Percentiles rank a stretch among this genome's conserved stretches.
Conservation (phyloP, 2,888 invertebrate genomes). For the Metopia argyrocephala region DNA sequence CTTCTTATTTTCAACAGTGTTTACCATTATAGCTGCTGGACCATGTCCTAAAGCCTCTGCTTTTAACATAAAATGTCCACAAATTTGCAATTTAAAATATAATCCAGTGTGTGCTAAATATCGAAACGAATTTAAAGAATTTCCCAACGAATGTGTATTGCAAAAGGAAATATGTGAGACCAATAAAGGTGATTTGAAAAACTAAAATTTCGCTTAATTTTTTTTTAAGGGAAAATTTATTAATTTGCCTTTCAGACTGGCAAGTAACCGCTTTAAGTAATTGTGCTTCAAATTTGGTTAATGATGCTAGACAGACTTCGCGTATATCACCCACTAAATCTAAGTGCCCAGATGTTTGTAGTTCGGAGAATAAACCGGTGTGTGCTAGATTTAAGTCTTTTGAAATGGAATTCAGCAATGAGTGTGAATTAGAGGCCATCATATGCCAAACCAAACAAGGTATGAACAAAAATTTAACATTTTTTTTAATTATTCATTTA, state of each 20-base stretch:
- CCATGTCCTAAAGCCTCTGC: background rate
- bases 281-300: background rate
- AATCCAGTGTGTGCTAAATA: constrained; percentile 43
- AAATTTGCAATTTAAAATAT: constrained; percentile 5
- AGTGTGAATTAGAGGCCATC: constrained; percentile 1
- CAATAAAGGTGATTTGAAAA: constrained; percentile 7
- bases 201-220: background rate
- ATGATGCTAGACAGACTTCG: background rate
- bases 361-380: constrained; percentile 6
- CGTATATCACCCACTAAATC: background rate
- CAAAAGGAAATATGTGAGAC: background rate
- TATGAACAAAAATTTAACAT: background rate
- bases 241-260: background rate
- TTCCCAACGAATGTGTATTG: constrained; percentile 41
- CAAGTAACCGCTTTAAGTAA: background rate
- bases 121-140: constrained; percentile 7
- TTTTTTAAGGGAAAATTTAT: background rate
- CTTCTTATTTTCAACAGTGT: background rate
- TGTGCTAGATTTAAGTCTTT: constrained; percentile 26
- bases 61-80: background rate
- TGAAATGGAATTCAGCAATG: constrained; percentile 19
- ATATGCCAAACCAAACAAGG: constrained; percentile 14
- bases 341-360: constrained; percentile 8
- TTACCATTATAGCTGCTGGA: background rate
- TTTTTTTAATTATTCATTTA: background rate